phyloP scores from a whole-genome alignment of 2,797 vertebrate genomes.

The Etheostoma perlongum region DNA sequence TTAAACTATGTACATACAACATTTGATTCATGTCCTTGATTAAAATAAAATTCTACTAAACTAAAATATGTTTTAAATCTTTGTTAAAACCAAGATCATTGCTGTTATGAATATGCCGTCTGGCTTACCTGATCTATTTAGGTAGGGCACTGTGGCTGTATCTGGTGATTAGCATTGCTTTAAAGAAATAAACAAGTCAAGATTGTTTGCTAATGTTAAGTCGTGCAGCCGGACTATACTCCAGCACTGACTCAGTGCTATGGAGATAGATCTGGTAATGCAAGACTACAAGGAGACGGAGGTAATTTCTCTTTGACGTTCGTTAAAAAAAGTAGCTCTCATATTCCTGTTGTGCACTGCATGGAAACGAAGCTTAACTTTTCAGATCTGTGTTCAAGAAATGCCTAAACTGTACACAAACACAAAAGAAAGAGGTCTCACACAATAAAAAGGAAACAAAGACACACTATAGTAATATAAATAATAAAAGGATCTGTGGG shows the following conservation, averaged over 20 bases:
- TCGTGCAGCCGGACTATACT: too few relatives aligned
- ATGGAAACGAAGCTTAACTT: background rate
- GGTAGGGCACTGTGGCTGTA: too few relatives aligned
- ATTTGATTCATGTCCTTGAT: background rate
- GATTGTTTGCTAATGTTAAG: too few relatives aligned
- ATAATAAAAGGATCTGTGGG: constrained; percentile 44
- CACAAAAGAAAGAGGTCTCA: background rate
- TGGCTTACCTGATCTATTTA: too few relatives aligned
- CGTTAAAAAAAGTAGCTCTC: background rate
- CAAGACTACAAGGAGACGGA: background rate
- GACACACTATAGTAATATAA: constrained; percentile 33
- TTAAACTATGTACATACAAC: constrained; percentile 43
- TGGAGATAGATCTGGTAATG: too few relatives aligned
- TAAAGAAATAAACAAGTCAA: too few relatives aligned
- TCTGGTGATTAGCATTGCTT: too few relatives aligned
- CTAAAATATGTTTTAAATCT: background rate
- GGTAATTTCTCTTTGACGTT: background rate
- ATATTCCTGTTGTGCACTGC: background rate
- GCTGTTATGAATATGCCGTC: background rate
- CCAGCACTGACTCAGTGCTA: too few relatives aligned
- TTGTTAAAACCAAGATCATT: background rate
- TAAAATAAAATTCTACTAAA: too few relatives aligned
- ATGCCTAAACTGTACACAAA: background rate
- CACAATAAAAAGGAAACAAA: background rate
- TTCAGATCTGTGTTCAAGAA: background rate